phyloP scores from a whole-genome alignment of 1,140 invertebrate species.

The Homalodisca vitripennis region DNA sequence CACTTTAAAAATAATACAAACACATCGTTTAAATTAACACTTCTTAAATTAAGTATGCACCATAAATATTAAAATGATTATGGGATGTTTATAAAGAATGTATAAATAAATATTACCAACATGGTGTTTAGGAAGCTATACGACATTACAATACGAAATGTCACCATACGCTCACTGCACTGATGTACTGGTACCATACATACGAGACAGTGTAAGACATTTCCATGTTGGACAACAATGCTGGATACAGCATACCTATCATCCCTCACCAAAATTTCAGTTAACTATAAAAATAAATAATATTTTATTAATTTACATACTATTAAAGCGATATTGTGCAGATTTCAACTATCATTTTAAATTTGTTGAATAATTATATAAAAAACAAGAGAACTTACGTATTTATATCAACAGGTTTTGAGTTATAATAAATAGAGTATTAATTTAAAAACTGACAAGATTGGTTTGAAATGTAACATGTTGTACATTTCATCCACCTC shows the following conservation, averaged over 20 bases:
- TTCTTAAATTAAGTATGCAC: constrained; percentile 16
- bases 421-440: too few relatives aligned
- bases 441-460: too few relatives aligned
- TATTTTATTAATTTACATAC: background rate
- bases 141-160: too few relatives aligned
- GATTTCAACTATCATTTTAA: constrained; percentile 1
- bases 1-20: background rate
- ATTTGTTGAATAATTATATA: too few relatives aligned
- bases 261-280: background rate
- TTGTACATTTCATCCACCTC: too few relatives aligned
- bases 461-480: too few relatives aligned
- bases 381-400: too few relatives aligned
- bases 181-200: too few relatives aligned
- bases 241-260: background rate
- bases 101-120: background rate
- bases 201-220: too few relatives aligned
- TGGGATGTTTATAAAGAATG: constrained; percentile 5
- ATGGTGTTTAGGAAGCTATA: too few relatives aligned
- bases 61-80: background rate
- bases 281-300: constrained; percentile 5
- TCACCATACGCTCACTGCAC: too few relatives aligned
- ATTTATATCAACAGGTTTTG: too few relatives aligned
- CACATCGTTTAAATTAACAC: background rate
- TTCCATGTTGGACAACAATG: constrained; percentile 7
- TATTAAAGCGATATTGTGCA: background rate